Percentiles rank a stretch among this genome's conserved stretches.
Conservation (phyloP, 1,140 invertebrate species). For the Tetraneura akinire region DNA sequence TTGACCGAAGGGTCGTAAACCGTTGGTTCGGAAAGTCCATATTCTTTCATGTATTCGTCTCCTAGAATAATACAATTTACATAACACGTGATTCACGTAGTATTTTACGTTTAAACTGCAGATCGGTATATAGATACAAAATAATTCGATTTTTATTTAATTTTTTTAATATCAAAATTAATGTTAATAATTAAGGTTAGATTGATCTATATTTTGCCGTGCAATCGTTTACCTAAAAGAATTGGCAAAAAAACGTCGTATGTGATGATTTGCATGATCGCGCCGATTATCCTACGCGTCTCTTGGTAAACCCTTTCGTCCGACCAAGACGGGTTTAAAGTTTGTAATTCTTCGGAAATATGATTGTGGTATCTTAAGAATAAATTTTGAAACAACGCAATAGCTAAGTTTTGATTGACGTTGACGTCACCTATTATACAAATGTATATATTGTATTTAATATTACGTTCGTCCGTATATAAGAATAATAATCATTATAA, state of each 20-base stretch:
- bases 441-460: too few species aligned
- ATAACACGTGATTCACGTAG: too few species aligned
- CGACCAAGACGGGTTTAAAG: conserved; percentile 51
- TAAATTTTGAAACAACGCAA: conserved; percentile 48
- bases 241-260: conserved; percentile 70
- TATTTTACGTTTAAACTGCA: too few species aligned
- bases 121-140: too few species aligned
- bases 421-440: conserved; percentile 45
- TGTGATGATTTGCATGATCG: conserved; percentile 66
- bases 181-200: too few species aligned
- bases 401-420: conserved; percentile 52
- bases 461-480: too few species aligned
- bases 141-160: too few species aligned
- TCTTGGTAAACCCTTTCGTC: conserved; percentile 56
- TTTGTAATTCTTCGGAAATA: conserved; percentile 53
- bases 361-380: conserved; percentile 56
- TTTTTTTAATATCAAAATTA: too few species aligned
- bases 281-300: conserved; percentile 58
- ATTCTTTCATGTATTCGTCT: conserved; percentile 25
- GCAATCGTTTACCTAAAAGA: conserved; percentile 61
- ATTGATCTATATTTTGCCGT: too few species aligned
- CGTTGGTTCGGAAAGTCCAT: not conserved
- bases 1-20: conserved; percentile 18
- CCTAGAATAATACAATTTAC: too few species aligned
- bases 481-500: too few species aligned